These are phyloP conservation scores for Sarcophaga caerulescens DNA, from an alignment of 2,888 invertebrate species.

Conservation along the genomic window DNA sequence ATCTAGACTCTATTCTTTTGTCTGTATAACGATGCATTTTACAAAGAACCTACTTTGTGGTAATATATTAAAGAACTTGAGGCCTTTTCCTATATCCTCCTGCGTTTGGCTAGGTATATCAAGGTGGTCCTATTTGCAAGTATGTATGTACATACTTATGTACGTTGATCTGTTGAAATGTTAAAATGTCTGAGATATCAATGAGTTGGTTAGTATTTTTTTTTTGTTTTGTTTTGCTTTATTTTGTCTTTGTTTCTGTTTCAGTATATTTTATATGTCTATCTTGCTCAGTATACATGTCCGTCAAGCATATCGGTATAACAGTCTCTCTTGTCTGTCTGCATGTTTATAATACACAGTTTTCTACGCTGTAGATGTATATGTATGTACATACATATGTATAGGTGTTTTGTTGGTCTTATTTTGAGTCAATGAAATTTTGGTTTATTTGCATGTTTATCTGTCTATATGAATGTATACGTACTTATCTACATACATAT, in stretches of 20 bases:
- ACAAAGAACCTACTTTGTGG: no score
- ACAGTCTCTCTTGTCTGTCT: not conserved
- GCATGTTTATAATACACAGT: not conserved
- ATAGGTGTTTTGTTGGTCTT: not conserved
- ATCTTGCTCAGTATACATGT: not conserved
- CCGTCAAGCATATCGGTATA: not conserved
- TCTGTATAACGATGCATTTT: no score
- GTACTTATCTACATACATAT: no score
- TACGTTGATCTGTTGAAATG: not conserved
- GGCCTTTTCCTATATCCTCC: no score
- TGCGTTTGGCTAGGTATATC: no score
- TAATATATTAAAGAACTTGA: no score
- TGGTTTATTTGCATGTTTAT: slow-evolving; percentile 34
- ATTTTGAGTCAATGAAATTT: slow-evolving; percentile 47
- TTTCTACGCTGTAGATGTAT: not conserved
- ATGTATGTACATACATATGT: not conserved
- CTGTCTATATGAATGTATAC: not conserved
- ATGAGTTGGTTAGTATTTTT: not conserved
- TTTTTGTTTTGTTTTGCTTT: not conserved
- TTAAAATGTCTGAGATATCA: not conserved
- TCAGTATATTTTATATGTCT: not conserved
- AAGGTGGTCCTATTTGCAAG: not conserved
- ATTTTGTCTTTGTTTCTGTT: not conserved
- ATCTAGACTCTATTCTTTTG: no score
- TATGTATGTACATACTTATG: not conserved